A percentile compares a stretch with the other conserved stretches of the same genome.
These are phyloP conservation scores for Puma concolor DNA, from an alignment of 2,113 vertebrate species.

Conservation along the genomic window DNA sequence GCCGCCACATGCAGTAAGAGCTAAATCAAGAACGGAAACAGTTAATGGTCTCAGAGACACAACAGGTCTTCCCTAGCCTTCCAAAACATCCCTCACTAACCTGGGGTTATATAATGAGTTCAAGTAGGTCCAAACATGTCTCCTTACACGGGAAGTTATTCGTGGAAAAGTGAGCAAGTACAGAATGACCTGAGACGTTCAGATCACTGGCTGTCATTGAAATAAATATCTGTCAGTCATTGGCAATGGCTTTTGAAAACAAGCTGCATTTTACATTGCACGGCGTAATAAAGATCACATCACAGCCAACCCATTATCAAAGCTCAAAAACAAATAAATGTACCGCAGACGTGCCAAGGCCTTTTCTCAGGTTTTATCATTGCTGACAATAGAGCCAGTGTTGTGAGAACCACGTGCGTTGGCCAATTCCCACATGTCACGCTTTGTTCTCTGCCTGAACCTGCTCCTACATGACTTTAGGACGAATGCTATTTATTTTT, in stretches of 20 bases:
- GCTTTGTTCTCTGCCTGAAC: conserved; percentile 67
- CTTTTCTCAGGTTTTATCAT: conserved; percentile 64
- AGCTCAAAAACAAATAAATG: conserved; percentile 70
- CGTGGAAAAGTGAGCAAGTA: conserved; percentile 39
- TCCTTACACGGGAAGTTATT: conserved; percentile 19
- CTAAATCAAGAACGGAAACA: not conserved
- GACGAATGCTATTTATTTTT: conserved; percentile 76
- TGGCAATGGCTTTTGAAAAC: conserved; percentile 70
- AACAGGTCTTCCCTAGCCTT: not conserved
- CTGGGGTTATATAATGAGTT: not conserved
- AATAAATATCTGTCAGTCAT: conserved; percentile 59
- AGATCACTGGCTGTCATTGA: not conserved
- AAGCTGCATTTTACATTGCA: conserved; percentile 61
- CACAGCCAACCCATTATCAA: conserved; percentile 60
- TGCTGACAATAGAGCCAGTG: conserved; percentile 46
- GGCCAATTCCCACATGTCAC: not conserved
- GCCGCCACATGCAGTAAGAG: accelerated
- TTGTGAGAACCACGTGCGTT: conserved; percentile 33
- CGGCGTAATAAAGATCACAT: conserved; percentile 7
- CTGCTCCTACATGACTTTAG: conserved; percentile 62
- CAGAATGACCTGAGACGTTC: not conserved
- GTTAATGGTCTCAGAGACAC: not conserved
- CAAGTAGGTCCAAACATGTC: conserved; percentile 18
- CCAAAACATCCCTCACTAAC: not conserved
- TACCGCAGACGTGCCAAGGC: conserved; percentile 44